phyloP scores from a whole-genome alignment of 2,797 vertebrate genomes.

The Euthynnus affinis region DNA sequence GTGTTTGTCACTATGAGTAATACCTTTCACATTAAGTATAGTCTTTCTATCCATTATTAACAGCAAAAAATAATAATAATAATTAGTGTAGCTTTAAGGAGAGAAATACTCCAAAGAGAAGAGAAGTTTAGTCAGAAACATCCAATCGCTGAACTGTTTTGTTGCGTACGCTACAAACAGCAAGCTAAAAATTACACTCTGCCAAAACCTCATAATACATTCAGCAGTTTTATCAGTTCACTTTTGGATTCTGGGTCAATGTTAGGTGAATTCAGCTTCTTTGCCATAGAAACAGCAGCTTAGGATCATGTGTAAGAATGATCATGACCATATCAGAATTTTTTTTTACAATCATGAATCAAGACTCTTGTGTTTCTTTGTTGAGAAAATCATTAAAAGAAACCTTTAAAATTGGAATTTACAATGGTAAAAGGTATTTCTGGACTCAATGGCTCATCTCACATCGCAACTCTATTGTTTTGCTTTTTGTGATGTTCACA shows the following conservation, averaged over 20 bases:
- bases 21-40: too few relatives aligned
- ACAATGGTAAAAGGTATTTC: neutral
- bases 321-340: neutral
- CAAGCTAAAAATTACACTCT: too few relatives aligned
- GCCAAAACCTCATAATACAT: too few relatives aligned
- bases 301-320: slow-evolving; percentile 1
- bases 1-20: too few relatives aligned
- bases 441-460: neutral
- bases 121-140: too few relatives aligned
- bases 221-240: too few relatives aligned
- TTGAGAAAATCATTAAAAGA: neutral
- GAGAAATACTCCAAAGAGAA: neutral
- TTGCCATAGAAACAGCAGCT: neutral
- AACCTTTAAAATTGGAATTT: neutral
- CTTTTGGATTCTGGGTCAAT: too few relatives aligned
- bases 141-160: too few relatives aligned
- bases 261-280: neutral
- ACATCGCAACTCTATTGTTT: neutral
- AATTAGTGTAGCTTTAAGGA: too few relatives aligned
- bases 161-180: too few relatives aligned
- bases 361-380: neutral
- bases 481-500: neutral
- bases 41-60: too few relatives aligned
- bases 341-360: neutral
- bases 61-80: too few relatives aligned